Evolutionary conservation across 1,140 invertebrate species (phyloP).

Genomic region (Octopus sinensis): DNA sequence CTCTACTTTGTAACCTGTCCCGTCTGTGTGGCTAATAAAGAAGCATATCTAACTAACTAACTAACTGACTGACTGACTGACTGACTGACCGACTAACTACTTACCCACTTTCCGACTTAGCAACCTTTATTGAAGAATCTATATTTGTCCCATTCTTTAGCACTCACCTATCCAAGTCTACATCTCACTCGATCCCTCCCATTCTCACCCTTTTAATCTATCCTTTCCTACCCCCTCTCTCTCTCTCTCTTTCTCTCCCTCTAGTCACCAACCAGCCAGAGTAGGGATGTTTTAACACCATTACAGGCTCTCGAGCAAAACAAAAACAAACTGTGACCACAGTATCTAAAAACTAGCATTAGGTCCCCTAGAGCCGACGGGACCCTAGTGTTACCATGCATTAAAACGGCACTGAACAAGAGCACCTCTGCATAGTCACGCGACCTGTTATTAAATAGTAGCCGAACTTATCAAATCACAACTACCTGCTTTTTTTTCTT

Average conservation of each 20-base stretch:
- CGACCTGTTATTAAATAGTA: too few relatives aligned
- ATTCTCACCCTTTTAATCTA: not conserved
- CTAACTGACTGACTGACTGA: not conserved
- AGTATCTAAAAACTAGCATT: not conserved
- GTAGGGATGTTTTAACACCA: too few relatives aligned
- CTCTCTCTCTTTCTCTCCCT: not conserved
- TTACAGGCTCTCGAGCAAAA: too few relatives aligned
- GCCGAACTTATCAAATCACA: too few relatives aligned
- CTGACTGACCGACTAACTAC: not conserved
- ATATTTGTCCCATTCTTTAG: not conserved
- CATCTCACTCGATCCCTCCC: not conserved
- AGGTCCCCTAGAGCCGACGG: not conserved
- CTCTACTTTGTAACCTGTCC: not conserved
- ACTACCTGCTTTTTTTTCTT: too few relatives aligned
- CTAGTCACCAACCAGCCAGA: not conserved
- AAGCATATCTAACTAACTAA: too few relatives aligned
- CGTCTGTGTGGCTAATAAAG: too few relatives aligned
- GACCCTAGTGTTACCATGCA: not conserved
- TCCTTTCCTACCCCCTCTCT: not conserved
- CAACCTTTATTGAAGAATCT: not conserved
- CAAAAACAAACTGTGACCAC: not conserved
- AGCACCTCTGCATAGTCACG: not conserved
- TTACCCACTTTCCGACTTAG: not conserved
- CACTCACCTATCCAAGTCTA: not conserved
- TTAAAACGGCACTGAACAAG: not conserved